Percentiles rank a stretch among this genome's conserved stretches.
Conservation (phyloP, 2,888 invertebrate genomes). For the Stegophylla sp. region DNA sequence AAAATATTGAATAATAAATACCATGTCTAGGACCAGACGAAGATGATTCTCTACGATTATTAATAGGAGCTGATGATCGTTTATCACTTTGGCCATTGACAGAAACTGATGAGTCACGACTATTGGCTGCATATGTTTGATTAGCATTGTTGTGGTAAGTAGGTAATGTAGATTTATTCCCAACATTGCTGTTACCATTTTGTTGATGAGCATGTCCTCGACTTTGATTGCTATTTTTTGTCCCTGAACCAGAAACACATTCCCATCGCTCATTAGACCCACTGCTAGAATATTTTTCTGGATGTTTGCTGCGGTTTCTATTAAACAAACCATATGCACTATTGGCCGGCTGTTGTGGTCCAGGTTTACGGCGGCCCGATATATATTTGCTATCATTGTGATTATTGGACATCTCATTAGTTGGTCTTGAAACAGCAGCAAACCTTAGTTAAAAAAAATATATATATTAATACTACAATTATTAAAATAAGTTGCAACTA, state of each 20-base stretch:
- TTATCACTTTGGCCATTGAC: slow-evolving; percentile 53
- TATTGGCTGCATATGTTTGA: slow-evolving; percentile 47
- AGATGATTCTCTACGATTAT: slow-evolving; percentile 51
- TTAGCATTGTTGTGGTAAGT: slow-evolving; percentile 52
- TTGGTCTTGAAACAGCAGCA: slow-evolving; percentile 75
- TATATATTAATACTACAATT: background rate
- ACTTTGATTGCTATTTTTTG: slow-evolving; percentile 50
- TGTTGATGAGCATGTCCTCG: slow-evolving; percentile 51
- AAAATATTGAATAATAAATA: slow-evolving; percentile 35
- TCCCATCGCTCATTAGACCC: slow-evolving; percentile 57
- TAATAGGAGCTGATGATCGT: slow-evolving; percentile 47
- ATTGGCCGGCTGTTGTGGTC: slow-evolving; percentile 48
- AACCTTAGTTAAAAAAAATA: slow-evolving; percentile 65
- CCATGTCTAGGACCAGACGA: slow-evolving; percentile 51
- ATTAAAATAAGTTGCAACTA: too few relatives aligned
- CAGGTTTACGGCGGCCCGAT: slow-evolving; percentile 49
- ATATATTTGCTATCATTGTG: slow-evolving; percentile 52
- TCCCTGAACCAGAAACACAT: slow-evolving; percentile 53
- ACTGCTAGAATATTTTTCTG: slow-evolving; percentile 54
- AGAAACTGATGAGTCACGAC: slow-evolving; percentile 44
- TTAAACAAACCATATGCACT: slow-evolving; percentile 54
- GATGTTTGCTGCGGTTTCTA: slow-evolving; percentile 51
- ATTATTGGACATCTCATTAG: slow-evolving; percentile 62
- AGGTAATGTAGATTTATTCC: slow-evolving; percentile 42
- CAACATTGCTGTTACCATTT: slow-evolving; percentile 51